phyloP scores from a whole-genome alignment of 2,797 vertebrate genomes.

The Syndactyla subalaris region DNA sequence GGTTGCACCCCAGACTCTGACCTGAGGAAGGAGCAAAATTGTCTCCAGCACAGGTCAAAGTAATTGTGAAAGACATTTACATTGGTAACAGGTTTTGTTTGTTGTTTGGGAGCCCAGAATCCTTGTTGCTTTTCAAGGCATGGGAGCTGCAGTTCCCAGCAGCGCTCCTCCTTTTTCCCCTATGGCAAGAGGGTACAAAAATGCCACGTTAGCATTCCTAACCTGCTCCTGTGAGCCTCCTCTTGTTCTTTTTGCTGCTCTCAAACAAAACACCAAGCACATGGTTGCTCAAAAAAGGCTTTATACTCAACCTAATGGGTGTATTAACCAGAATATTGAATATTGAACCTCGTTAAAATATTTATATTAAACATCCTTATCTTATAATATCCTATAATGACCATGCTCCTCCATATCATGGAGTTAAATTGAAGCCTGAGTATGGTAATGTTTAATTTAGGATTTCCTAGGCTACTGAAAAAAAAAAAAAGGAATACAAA shows the following conservation, averaged over 20 bases:
- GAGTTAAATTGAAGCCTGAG: background rate
- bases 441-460: background rate
- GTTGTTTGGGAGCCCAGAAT: background rate
- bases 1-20: background rate
- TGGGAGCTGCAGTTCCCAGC: background rate
- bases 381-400: background rate
- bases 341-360: background rate
- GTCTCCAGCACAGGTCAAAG: background rate
- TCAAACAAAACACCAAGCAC: background rate
- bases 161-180: background rate
- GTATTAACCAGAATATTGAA: background rate
- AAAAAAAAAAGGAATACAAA: background rate
- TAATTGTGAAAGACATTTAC: background rate
- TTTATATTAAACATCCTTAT: background rate
- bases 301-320: background rate
- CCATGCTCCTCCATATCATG: background rate
- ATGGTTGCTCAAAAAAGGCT: background rate
- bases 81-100: background rate
- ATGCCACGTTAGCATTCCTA: background rate
- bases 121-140: background rate
- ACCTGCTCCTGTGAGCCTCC: background rate
- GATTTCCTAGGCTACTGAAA: background rate
- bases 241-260: background rate
- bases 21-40: background rate
- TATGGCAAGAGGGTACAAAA: fast-evolving